phyloP scores from a whole-genome alignment of 2,888 invertebrate species.

The Lepidochitona cinerea region DNA sequence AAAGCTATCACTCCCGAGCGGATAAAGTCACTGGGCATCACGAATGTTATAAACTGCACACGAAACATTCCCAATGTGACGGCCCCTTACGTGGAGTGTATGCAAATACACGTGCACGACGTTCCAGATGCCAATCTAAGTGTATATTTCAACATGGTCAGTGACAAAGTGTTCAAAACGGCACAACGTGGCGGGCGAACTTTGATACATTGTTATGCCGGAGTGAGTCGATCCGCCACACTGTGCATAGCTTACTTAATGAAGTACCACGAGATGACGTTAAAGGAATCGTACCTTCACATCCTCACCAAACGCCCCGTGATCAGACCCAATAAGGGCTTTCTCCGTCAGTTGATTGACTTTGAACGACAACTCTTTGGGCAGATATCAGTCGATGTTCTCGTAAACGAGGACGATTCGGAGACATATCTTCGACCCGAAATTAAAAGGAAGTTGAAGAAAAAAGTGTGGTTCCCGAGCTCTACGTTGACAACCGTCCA shows the following conservation, averaged over 20 bases:
- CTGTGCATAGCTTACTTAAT: conserved; percentile 91
- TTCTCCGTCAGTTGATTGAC: conserved; percentile 89
- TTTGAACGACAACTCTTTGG: conserved; percentile 83
- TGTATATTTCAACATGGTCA: conserved; percentile 80
- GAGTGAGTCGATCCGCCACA: conserved; percentile 88
- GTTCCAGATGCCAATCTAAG: conserved; percentile 81
- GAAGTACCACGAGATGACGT: conserved; percentile 84
- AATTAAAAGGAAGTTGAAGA: neutral
- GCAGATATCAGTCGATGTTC: conserved; percentile 79
- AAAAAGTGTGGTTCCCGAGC: neutral
- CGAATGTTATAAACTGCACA: conserved; percentile 86
- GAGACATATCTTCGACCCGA: neutral
- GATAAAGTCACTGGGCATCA: conserved; percentile 80
- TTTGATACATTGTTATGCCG: conserved; percentile 91
- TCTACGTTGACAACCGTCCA: neutral
- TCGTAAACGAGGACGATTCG: conserved; percentile 70
- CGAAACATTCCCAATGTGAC: conserved; percentile 80
- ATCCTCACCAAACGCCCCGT: conserved; percentile 82
- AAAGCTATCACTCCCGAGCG: conserved; percentile 80
- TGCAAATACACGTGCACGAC: conserved; percentile 83
- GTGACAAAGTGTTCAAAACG: conserved; percentile 83
- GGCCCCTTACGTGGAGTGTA: conserved; percentile 74
- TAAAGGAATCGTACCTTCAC: conserved; percentile 84
- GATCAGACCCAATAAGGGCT: conserved; percentile 91
- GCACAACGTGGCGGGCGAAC: conserved; percentile 79